phyloP scores from a whole-genome alignment of 2,888 invertebrate genomes.

The Eupithecia dodoneata region DNA sequence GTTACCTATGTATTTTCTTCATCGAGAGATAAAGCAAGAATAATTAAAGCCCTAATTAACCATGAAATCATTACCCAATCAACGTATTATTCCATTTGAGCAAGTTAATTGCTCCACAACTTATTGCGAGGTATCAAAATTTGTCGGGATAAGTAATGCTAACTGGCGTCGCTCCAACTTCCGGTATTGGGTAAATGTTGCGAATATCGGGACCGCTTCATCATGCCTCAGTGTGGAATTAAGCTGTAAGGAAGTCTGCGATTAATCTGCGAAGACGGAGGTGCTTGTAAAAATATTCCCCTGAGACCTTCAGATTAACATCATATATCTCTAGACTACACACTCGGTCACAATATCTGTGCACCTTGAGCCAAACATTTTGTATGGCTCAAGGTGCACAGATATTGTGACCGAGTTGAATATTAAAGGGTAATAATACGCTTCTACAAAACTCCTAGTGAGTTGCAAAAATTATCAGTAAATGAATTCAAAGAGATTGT shows the following conservation, averaged over 20 bases:
- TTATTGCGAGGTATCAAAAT: conserved; percentile 50
- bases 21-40: no score
- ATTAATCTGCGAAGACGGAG: conserved; percentile 28
- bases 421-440: no score
- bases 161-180: conserved; percentile 58
- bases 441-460: no score
- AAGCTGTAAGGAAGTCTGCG: conserved; percentile 36
- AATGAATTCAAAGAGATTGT: no score
- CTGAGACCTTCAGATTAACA: not conserved
- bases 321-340: no score
- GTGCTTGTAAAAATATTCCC: not conserved
- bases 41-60: not conserved
- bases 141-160: conserved; percentile 65
- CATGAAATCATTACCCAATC: not conserved
- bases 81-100: not conserved
- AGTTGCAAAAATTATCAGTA: no score
- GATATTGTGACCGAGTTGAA: no score
- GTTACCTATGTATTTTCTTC: no score
- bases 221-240: conserved; percentile 36
- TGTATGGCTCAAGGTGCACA: no score
- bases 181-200: conserved; percentile 51
- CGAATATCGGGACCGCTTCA: conserved; percentile 56
- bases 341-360: no score
- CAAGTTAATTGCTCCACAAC: conserved; percentile 5
- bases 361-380: no score